A percentile compares a stretch with the other conserved stretches of the same genome.
Conservation (phyloP, 2,888 invertebrate species). For the Archips crataeganus region DNA sequence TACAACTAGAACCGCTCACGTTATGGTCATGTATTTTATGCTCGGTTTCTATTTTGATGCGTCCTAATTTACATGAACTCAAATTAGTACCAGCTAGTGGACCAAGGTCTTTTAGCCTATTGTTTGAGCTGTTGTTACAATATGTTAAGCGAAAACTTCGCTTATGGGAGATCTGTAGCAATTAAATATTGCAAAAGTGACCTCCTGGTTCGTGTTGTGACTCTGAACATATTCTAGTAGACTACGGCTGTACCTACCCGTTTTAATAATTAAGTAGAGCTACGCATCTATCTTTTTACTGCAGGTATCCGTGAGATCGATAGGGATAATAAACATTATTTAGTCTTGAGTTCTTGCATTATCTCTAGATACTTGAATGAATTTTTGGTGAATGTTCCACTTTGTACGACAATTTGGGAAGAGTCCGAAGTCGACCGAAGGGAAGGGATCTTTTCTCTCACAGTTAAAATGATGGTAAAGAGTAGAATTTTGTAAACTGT, state of each 20-base stretch:
- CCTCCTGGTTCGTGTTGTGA: slow-evolving; percentile 15
- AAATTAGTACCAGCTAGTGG: slow-evolving; percentile 25
- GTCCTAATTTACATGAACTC: slow-evolving; percentile 34
- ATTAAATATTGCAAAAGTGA: slow-evolving; percentile 35
- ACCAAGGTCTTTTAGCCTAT: slow-evolving; percentile 31
- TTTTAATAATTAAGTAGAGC: not conserved
- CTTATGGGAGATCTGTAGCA: slow-evolving; percentile 34
- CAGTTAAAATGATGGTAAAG: too few relatives aligned
- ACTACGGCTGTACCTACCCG: not conserved
- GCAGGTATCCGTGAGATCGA: not conserved
- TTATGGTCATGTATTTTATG: slow-evolving; percentile 33
- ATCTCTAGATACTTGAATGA: not conserved
- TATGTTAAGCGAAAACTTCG: slow-evolving; percentile 30
- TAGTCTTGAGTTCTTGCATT: not conserved
- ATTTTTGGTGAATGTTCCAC: slow-evolving; percentile 14
- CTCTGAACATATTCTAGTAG: not conserved
- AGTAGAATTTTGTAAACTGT: too few relatives aligned
- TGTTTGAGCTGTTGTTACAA: slow-evolving; percentile 29
- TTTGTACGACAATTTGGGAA: not conserved
- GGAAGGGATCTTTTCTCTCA: not conserved
- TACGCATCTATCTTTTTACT: not conserved
- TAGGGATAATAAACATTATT: not conserved
- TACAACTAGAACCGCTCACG: not conserved
- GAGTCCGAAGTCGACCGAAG: too few relatives aligned
- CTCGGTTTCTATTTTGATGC: slow-evolving; percentile 29